These are phyloP conservation scores for Acanthosepion pharaonis DNA, from an alignment of 2,888 invertebrate species.

Conservation along the genomic window DNA sequence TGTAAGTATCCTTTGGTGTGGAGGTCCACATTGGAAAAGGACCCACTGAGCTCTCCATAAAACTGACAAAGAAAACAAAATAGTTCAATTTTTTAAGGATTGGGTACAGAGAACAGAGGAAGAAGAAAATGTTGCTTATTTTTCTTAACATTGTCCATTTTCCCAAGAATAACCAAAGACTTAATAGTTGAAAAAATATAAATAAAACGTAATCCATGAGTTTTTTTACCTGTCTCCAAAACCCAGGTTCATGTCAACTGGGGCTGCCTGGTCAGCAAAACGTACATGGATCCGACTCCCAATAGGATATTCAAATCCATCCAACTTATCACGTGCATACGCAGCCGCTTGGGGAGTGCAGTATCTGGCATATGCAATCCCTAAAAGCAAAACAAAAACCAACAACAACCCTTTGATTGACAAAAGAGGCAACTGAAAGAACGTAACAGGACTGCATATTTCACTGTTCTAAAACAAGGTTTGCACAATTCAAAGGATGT, in stretches of 20 bases:
- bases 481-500: too few relatives aligned
- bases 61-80: not conserved
- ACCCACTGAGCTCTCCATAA: not conserved
- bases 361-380: conserved; percentile 81
- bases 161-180: too few relatives aligned
- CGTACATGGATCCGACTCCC: conserved; percentile 87
- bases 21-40: conserved; percentile 37
- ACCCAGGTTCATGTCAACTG: conserved; percentile 34
- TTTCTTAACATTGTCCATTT: too few relatives aligned
- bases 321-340: conserved; percentile 88
- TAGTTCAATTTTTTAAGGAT: not conserved
- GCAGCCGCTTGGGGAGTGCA: conserved; percentile 82
- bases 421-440: too few relatives aligned
- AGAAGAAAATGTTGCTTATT: not conserved
- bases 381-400: conserved; percentile 56
- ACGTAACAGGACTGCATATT: too few relatives aligned
- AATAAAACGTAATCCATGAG: not conserved
- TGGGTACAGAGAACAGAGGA: not conserved
- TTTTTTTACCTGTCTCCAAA: not conserved
- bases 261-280: conserved; percentile 76
- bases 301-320: conserved; percentile 93
- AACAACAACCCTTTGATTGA: not conserved
- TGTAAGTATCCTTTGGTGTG: conserved; percentile 40
- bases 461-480: too few relatives aligned
- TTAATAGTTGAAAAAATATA: not conserved